Evolutionary conservation across 1,140 invertebrate genomes (phyloP).

Genomic region (Popillia japonica): DNA sequence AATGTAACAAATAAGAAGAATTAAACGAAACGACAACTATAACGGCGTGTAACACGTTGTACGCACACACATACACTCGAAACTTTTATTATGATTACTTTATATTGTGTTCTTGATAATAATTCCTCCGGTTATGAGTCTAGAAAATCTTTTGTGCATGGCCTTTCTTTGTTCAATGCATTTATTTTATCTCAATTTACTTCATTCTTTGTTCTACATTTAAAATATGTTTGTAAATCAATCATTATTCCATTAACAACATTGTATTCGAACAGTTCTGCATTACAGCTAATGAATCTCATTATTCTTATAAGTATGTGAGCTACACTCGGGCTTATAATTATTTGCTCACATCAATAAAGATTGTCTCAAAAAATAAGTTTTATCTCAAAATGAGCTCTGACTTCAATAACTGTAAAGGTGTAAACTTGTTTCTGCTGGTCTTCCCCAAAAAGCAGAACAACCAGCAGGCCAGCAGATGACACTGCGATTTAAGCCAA

Average conservation of each 20-base stretch:
- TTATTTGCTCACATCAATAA: too few relatives aligned
- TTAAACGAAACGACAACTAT: neutral
- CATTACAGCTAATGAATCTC: too few relatives aligned
- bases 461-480: too few relatives aligned
- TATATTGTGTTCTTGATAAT: slow-evolving; percentile 23
- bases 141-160: slow-evolving; percentile 5
- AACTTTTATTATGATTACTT: slow-evolving; percentile 31
- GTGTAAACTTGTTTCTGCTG: too few relatives aligned
- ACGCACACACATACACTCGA: slow-evolving; percentile 13
- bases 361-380: too few relatives aligned
- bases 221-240: slow-evolving; percentile 27
- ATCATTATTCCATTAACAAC: slow-evolving; percentile 29
- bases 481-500: too few relatives aligned
- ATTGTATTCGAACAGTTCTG: slow-evolving; percentile 13
- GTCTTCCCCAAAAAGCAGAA: too few relatives aligned
- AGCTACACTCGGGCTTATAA: too few relatives aligned
- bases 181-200: slow-evolving; percentile 27
- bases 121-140: slow-evolving; percentile 28
- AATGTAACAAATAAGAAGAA: slow-evolving; percentile 7
- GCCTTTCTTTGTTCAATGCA: slow-evolving; percentile 20
- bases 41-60: neutral
- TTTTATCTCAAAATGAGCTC: too few relatives aligned
- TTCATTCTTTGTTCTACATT: slow-evolving; percentile 20
- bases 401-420: too few relatives aligned
- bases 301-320: too few relatives aligned